phyloP scores from a whole-genome alignment of 2,113 vertebrate species.

The Phaethon lepturus region DNA sequence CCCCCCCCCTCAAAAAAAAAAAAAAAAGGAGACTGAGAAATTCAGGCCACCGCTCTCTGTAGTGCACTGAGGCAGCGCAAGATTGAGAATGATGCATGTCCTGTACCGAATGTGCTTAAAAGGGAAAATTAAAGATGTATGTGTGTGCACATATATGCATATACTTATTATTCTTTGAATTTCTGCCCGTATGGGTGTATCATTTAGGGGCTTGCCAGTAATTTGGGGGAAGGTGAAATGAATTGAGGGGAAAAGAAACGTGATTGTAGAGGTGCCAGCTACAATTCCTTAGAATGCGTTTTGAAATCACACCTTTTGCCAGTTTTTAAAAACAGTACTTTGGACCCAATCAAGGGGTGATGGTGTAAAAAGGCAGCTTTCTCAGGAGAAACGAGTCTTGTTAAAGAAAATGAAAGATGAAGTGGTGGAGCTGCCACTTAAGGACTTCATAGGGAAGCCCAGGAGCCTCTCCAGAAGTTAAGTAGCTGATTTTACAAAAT shows the following conservation, averaged over 20 bases:
- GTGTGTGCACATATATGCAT: background rate
- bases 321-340: background rate
- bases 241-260: background rate
- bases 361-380: background rate
- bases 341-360: background rate
- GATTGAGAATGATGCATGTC: background rate
- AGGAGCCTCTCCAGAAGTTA: slow-evolving; percentile 47
- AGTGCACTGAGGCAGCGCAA: background rate
- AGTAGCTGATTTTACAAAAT: slow-evolving; percentile 31
- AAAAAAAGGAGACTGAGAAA: background rate
- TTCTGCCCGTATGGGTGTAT: background rate
- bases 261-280: background rate
- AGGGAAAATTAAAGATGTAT: background rate
- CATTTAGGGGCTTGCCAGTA: background rate
- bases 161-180: background rate
- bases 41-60: slow-evolving; percentile 6
- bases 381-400: background rate
- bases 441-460: slow-evolving; percentile 6
- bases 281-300: background rate
- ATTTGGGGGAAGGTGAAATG: background rate
- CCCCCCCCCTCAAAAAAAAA: no score
- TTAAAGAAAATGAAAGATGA: background rate
- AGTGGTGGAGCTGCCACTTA: slow-evolving; percentile 7
- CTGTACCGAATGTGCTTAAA: background rate
- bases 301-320: background rate